Conservation (phyloP, 2,888 invertebrate genomes). For the Cyaniris semiargus region DNA sequence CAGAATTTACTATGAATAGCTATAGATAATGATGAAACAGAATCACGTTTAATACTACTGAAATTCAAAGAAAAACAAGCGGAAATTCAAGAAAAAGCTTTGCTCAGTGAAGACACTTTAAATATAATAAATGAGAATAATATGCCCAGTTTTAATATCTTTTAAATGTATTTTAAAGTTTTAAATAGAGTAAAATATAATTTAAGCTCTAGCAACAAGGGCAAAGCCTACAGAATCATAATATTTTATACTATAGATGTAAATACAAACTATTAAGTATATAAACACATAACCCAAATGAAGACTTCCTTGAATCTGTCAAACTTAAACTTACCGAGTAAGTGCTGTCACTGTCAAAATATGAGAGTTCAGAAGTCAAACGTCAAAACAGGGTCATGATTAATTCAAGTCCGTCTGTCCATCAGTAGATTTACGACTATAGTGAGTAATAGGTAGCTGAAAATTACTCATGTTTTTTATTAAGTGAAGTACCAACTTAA, state of each 20-base stretch:
- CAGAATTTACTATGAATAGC: no score
- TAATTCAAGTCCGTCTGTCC: conserved; percentile 12
- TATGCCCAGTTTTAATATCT: no score
- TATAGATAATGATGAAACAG: no score
- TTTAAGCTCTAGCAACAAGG: background rate
- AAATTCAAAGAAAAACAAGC: no score
- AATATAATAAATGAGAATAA: no score
- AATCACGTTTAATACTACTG: no score
- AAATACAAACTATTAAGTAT: background rate
- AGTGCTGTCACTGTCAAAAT: conserved; percentile 14
- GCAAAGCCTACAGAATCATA: background rate
- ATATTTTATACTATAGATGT: background rate
- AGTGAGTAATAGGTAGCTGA: conserved; percentile 5
- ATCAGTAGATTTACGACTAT: conserved; percentile 10
- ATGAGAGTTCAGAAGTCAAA: conserved; percentile 19
- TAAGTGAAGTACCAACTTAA: background rate
- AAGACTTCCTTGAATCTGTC: background rate
- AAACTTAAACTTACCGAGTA: background rate
- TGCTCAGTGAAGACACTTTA: no score
- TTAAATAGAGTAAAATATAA: background rate
- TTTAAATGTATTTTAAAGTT: no score
- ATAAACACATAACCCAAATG: background rate
- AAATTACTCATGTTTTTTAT: background rate
- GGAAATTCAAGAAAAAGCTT: no score
- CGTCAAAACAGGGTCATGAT: conserved; percentile 15